phyloP scores from a whole-genome alignment of 2,797 vertebrate genomes.

The Meriones psammophilus region DNA sequence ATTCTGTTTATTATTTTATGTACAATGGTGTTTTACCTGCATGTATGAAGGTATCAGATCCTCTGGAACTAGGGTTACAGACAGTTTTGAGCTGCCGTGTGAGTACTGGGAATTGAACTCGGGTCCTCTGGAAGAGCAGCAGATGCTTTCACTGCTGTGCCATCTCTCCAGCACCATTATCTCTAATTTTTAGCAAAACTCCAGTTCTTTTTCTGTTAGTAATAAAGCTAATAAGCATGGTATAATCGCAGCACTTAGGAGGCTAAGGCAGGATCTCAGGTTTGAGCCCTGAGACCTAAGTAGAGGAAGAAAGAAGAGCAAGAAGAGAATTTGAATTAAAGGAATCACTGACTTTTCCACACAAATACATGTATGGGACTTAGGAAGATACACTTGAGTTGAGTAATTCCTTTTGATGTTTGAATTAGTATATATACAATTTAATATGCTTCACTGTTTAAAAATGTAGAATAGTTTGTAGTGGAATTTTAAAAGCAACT shows the following conservation, averaged over 20 bases:
- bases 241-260: not conserved
- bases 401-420: conserved; percentile 30
- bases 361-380: not conserved
- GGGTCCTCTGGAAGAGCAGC: not conserved
- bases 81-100: not conserved
- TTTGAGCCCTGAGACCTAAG: not conserved
- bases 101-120: not conserved
- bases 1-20: not conserved
- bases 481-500: not conserved
- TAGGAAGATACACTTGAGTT: conserved; percentile 9
- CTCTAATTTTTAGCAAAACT: conserved; percentile 45
- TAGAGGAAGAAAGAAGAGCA: too few relatives aligned
- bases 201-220: conserved; percentile 44
- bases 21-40: not conserved
- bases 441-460: conserved; percentile 10
- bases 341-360: conserved; percentile 28
- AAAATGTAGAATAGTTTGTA: not conserved
- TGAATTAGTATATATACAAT: not conserved
- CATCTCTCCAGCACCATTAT: not conserved
- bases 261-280: not conserved
- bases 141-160: not conserved
- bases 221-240: not conserved
- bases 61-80: not conserved
- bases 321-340: conserved; percentile 5
- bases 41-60: not conserved